Evolutionary conservation across 2,888 invertebrate genomes (phyloP), one percentile per base, ranked within the genome.

Genomic region (Noctua janthe): DNA sequence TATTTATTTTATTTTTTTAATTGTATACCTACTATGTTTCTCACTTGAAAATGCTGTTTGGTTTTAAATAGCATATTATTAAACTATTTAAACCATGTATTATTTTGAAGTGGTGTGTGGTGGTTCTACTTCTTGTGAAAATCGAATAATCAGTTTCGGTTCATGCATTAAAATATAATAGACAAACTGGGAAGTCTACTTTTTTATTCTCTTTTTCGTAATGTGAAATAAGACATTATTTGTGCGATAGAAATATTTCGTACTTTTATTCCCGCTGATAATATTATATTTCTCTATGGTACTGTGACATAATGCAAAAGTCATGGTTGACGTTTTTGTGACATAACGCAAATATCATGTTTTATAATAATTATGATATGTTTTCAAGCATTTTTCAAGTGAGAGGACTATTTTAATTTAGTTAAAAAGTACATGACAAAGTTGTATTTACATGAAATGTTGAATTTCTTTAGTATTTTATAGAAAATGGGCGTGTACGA

Each of bases 371-470:
- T 20, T 20, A 7, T 56, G 1, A 56, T 23, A n/a, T 73, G 15
- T 64, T 78, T 43, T 56, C 35, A 78, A 83, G 75, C 80, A 86
- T 81, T 76, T 86, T 86, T 70, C 72, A 78, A 83, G 81, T 83
- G 71, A 79, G 84, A 85, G 59, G 15, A 66, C 70, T 29, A 67
- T 85, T 86, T 74, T 83, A 84, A 84, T 87, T 88, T 84, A 81
- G 84, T 85, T 87, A 11, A 89, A 85, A 89, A 90, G 89, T 90
- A 90, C 90, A 90, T 90, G 90, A 90, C 90, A 90, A 83, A 66
- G 88, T 90, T 90, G 89, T 90, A 89, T 89, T 90, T 82, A 86
- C 80, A 87, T 90, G 80, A 85, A 86, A 74, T 88, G 87, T 90
- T 90, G 85, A 88, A 85, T 82, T 76, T 76, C 76, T 78, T 89